Evolutionary conservation across 2,888 invertebrate species (phyloP).

Genomic region (Sinelater perroti): DNA sequence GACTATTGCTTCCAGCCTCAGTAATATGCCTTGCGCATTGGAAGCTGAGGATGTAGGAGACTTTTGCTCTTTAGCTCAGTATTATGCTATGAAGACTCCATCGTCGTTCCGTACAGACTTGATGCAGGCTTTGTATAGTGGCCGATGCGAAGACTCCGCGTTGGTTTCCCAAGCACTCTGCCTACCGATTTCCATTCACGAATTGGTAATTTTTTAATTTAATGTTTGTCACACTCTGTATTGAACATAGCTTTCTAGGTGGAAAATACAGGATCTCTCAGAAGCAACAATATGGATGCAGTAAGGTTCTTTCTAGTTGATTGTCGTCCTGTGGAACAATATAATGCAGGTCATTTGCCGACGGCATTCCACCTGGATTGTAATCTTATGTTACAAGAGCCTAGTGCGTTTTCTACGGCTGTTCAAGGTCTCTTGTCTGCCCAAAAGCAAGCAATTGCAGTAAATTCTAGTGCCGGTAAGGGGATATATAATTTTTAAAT

Average conservation of each 20-base stretch:
- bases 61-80: slow-evolving; percentile 96
- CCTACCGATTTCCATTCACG: slow-evolving; percentile 94
- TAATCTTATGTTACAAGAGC: slow-evolving; percentile 96
- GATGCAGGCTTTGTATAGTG: slow-evolving; percentile 67
- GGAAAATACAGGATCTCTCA: slow-evolving; percentile 26
- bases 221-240: too few relatives aligned
- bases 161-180: slow-evolving; percentile 85
- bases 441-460: slow-evolving; percentile 86
- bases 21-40: slow-evolving; percentile 83
- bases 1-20: slow-evolving; percentile 72
- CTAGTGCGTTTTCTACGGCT: slow-evolving; percentile 91
- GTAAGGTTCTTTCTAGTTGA: slow-evolving; percentile 94
- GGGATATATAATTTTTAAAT: too few relatives aligned
- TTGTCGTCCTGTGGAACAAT: slow-evolving; percentile 95
- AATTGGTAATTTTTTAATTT: slow-evolving; percentile 68
- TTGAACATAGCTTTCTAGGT: slow-evolving; percentile 11
- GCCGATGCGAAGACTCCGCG: slow-evolving; percentile 46
- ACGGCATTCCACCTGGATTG: slow-evolving; percentile 99
- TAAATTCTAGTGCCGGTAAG: slow-evolving; percentile 79
- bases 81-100: slow-evolving; percentile 93
- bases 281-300: slow-evolving; percentile 65
- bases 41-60: slow-evolving; percentile 95
- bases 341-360: slow-evolving; percentile 95
- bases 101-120: slow-evolving; percentile 89
- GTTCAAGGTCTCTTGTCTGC: slow-evolving; percentile 91